A percentile compares a stretch with the other conserved stretches of the same genome.
Conservation (phyloP, 1,140 invertebrate genomes). For the Latrodectus geometricus region DNA sequence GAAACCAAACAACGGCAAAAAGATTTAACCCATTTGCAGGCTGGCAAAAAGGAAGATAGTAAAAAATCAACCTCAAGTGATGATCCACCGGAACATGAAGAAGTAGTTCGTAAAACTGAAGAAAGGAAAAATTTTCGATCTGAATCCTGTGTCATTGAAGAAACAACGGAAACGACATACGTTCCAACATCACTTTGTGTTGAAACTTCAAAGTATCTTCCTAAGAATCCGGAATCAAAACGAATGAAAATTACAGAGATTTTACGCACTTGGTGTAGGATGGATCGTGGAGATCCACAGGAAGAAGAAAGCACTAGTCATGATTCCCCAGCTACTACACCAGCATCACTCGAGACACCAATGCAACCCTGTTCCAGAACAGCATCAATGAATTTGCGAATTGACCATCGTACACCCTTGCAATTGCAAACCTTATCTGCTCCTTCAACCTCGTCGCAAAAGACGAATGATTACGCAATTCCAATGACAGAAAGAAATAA, state of each 20-base stretch:
- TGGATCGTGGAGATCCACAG: constrained; percentile 65
- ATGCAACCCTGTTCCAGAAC: constrained; percentile 68
- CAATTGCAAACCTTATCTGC: background rate
- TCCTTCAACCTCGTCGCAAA: constrained; percentile 65
- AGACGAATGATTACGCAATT: constrained; percentile 63
- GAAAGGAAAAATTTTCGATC: constrained; percentile 53
- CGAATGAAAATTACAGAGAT: constrained; percentile 50
- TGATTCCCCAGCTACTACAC: constrained; percentile 73
- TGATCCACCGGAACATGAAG: constrained; percentile 63
- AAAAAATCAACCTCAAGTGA: constrained; percentile 88
- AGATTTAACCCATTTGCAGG: constrained; percentile 92
- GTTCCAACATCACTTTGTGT: constrained; percentile 58
- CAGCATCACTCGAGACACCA: constrained; percentile 87
- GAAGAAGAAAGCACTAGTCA: constrained; percentile 67
- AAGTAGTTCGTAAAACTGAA: constrained; percentile 50
- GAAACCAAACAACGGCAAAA: constrained; percentile 97
- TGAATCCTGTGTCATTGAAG: constrained; percentile 59
- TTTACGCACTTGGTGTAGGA: constrained; percentile 64
- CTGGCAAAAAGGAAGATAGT: constrained; percentile 88
- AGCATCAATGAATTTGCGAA: constrained; percentile 58
- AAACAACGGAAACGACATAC: constrained; percentile 37
- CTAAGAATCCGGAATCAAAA: constrained; percentile 46
- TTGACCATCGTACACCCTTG: constrained; percentile 32
- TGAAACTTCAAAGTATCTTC: constrained; percentile 46
- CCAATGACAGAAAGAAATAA: constrained; percentile 66